These are phyloP conservation scores for Scrobipalpa atriplicella DNA, from an alignment of 2,888 invertebrate species.

Conservation along the genomic window DNA sequence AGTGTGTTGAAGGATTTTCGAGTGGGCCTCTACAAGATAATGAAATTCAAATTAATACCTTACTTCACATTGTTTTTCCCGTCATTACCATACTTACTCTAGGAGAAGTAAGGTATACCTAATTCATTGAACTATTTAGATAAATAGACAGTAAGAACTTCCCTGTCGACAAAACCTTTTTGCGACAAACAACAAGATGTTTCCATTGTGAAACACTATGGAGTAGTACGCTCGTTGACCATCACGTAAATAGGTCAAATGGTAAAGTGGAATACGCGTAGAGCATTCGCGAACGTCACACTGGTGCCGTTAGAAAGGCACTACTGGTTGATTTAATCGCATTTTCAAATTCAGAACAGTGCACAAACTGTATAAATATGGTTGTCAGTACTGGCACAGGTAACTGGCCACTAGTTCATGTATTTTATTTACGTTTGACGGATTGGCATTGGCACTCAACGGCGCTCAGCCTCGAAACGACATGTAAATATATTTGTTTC, in stretches of 20 bases:
- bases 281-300: conserved; percentile 33
- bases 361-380: neutral
- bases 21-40: neutral
- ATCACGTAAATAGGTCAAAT: conserved; percentile 32
- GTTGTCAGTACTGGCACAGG: neutral
- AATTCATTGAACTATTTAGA: neutral
- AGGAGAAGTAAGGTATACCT: too few relatives aligned
- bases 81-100: too few relatives aligned
- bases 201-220: neutral
- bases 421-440: conserved; percentile 18
- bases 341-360: conserved; percentile 6
- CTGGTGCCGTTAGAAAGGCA: conserved; percentile 41
- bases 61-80: neutral
- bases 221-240: neutral
- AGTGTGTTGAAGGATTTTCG: conserved; percentile 55
- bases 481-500: neutral
- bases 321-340: conserved; percentile 18
- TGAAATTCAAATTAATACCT: neutral
- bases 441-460: conserved; percentile 39
- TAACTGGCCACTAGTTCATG: neutral
- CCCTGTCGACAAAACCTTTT: too few relatives aligned
- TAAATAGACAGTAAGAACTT: neutral
- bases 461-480: conserved; percentile 13
- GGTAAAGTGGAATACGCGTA: conserved; percentile 19
- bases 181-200: neutral